Evolutionary conservation across 2,888 invertebrate genomes (phyloP), one percentile per base, ranked within the genome.

Genomic region (Sarcophaga rosellei): DNA sequence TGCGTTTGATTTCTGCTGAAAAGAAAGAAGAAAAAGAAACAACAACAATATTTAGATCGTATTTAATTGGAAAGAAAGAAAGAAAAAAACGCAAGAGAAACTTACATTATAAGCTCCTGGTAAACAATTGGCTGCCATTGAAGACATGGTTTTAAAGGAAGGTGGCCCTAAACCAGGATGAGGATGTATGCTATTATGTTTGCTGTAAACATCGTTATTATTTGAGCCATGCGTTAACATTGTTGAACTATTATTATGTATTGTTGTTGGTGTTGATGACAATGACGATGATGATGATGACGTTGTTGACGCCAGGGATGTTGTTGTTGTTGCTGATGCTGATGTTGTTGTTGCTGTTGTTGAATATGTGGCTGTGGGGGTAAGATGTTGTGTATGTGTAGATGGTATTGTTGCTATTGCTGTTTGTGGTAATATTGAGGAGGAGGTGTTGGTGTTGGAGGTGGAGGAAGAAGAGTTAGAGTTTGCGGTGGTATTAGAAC

Each of bases 1-100:
- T 87, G 87, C 83, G 84, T 86, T 88, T 81, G 87, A 81, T 81
- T 87, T 86, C 88, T 88, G 81, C 21, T 44, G n/a, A 57, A 47
- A 77, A 45, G 12, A 21, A 73, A 62, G 66, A n/a, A 45, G 21
- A 25, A 63, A 63, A 63, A 21, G 21, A 63, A 63, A 20, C 23
- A 63, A 23, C 4, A 23, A 23, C 21, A 23, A 23, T 15, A 25
- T 15, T 59, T 45, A 25, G 35, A 8, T 63, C 2, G 17, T 23
- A 23, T 63, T 17, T 25, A 35, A 72, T 6, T 69, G 0, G 10
- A 68, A 35, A 20, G 12, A 68, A 3, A 20, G 21, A 57, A 20
- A 10, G 8, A 25, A 21, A 45, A 53, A 25, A 47, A 3, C 2
- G 20, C 23, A 17, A 6, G n/a, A 44, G 57, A 21, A 65, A 84